A percentile compares a stretch with the other conserved stretches of the same genome.
These are phyloP conservation scores for Sycophila texana DNA, from an alignment of 2,888 invertebrate genomes.

Conservation along the genomic window DNA sequence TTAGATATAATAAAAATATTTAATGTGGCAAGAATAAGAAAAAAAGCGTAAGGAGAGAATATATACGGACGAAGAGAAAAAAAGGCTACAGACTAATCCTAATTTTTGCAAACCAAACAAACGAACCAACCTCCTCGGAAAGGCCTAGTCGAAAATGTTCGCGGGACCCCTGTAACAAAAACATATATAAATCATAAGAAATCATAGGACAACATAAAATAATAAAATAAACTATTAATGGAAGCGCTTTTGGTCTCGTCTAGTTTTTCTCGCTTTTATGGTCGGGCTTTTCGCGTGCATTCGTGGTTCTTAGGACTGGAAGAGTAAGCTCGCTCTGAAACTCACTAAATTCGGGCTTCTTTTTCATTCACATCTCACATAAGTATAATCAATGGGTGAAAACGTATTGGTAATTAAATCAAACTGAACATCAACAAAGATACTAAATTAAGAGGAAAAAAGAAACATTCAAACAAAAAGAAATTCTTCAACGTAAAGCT, in stretches of 20 bases:
- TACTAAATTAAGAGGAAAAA: not conserved
- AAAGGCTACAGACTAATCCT: conserved; percentile 72
- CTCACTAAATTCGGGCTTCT: conserved; percentile 8
- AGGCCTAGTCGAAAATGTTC: conserved; percentile 75
- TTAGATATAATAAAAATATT: conserved; percentile 51
- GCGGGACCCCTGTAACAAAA: conserved; percentile 75
- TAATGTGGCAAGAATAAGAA: conserved; percentile 54
- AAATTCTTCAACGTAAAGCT: not conserved
- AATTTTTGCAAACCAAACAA: conserved; percentile 73
- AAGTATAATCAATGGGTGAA: not conserved
- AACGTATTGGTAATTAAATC: not conserved
- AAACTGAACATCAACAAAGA: not conserved
- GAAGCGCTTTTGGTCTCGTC: conserved; percentile 37
- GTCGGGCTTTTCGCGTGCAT: not conserved
- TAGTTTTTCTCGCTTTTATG: conserved; percentile 21
- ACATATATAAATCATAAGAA: conserved; percentile 74
- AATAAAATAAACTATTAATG: conserved; percentile 54
- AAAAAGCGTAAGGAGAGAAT: conserved; percentile 55
- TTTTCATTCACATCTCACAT: not conserved
- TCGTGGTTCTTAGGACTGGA: conserved; percentile 35
- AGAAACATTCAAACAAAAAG: not conserved
- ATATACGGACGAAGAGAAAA: conserved; percentile 63
- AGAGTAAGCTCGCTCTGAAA: conserved; percentile 28
- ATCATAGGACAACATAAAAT: conserved; percentile 69
- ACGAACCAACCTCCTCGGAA: conserved; percentile 75